Evolutionary conservation across 2,888 invertebrate species (phyloP).

Genomic region (Rhagonycha fulva): DNA sequence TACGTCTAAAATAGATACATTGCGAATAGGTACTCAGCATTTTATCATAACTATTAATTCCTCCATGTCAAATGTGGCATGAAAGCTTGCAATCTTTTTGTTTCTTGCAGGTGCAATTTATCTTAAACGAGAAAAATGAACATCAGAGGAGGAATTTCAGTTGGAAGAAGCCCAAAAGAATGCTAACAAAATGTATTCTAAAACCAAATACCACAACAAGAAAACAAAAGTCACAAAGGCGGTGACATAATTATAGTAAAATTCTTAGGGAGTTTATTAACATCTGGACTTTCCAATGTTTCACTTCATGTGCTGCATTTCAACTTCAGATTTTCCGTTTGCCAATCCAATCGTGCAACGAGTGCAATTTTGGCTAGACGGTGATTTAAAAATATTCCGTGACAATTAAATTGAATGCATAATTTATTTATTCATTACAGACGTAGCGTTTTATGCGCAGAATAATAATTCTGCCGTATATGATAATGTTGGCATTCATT

Average conservation of each 20-base stretch:
- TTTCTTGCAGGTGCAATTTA: neutral
- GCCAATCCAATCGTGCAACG: neutral
- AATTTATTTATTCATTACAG: neutral
- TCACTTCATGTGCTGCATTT: neutral
- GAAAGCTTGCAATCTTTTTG: neutral
- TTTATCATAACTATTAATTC: neutral
- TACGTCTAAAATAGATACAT: neutral
- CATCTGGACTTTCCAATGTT: neutral
- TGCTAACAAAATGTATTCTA: neutral
- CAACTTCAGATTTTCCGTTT: neutral
- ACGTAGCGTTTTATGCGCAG: neutral
- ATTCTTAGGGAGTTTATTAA: neutral
- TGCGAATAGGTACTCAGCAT: neutral
- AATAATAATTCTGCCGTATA: neutral
- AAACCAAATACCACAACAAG: neutral
- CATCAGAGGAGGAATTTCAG: neutral
- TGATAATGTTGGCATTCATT: neutral
- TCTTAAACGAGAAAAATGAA: neutral
- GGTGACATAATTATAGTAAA: neutral
- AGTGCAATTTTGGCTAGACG: neutral
- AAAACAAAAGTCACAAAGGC: neutral
- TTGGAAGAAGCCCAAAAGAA: neutral
- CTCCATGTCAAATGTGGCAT: neutral
- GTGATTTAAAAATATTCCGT: neutral
- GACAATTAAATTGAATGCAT: neutral